phyloP scores from a whole-genome alignment of 1,140 invertebrate genomes.

The Neoseiulus cucumeris region DNA sequence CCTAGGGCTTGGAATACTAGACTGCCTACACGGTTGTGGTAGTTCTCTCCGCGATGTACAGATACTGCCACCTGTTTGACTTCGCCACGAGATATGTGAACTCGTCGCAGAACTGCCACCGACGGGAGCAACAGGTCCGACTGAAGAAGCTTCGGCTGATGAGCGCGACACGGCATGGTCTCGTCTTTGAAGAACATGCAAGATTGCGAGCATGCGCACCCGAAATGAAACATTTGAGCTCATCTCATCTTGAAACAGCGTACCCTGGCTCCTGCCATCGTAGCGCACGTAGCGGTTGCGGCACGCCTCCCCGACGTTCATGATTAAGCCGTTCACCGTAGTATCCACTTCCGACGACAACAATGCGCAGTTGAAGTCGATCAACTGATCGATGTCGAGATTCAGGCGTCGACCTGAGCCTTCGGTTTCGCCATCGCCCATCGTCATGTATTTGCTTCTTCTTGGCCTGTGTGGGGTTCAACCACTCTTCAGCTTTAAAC shows the following conservation, averaged over 20 bases:
- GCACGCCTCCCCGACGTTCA: constrained; percentile 78
- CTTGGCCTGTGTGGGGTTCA: neutral
- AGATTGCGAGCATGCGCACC: constrained; percentile 76
- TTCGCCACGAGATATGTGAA: constrained; percentile 91
- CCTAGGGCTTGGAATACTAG: constrained; percentile 87
- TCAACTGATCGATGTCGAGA: constrained; percentile 93
- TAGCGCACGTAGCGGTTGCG: constrained; percentile 62
- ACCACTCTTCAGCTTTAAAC: neutral
- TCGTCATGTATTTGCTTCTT: constrained; percentile 38
- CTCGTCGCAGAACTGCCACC: constrained; percentile 66
- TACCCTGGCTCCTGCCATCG: constrained; percentile 67
- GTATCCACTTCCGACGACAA: constrained; percentile 98
- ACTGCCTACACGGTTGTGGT: constrained; percentile 72
- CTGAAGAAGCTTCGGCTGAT: constrained; percentile 47
- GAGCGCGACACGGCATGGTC: constrained; percentile 68
- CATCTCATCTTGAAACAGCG: constrained; percentile 85
- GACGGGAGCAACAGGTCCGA: constrained; percentile 54
- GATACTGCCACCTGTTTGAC: constrained; percentile 63
- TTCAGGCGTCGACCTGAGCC: constrained; percentile 71
- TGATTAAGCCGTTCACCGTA: constrained; percentile 78
- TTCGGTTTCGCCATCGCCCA: constrained; percentile 74
- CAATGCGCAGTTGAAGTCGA: constrained; percentile 93
- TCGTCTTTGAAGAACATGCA: constrained; percentile 95
- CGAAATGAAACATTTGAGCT: constrained; percentile 72
- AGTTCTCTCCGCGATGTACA: constrained; percentile 76